Percentiles rank a stretch among this genome's conserved stretches.
Conservation (phyloP, 2,113 vertebrate species). For the Macrotis lagotis region DNA sequence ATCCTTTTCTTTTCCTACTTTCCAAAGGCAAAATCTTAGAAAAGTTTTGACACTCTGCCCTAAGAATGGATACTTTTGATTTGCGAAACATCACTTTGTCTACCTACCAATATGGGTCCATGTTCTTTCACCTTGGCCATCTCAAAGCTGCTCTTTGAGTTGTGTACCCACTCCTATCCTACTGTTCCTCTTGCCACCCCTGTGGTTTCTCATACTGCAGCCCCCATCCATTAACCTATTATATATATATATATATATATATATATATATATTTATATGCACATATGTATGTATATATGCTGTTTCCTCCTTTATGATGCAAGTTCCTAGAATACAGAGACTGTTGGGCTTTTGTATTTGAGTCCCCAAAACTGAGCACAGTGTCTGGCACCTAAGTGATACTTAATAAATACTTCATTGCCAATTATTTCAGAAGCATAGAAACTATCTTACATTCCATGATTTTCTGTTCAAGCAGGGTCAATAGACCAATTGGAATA, state of each 20-base stretch:
- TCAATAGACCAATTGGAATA: not conserved
- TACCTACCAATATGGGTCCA: not conserved
- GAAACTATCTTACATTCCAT: not conserved
- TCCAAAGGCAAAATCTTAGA: not conserved
- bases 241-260: too few relatives aligned
- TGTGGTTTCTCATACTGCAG: not conserved
- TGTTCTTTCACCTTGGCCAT: not conserved
- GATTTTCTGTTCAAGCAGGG: not conserved
- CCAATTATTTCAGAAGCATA: not conserved
- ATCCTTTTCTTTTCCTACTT: not conserved
- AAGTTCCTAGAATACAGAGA: not conserved
- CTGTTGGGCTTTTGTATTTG: not conserved
- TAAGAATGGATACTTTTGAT: not conserved
- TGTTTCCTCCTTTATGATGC: not conserved
- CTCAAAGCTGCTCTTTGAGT: not conserved
- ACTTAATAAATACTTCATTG: not conserved
- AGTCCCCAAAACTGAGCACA: not conserved
- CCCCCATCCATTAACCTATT: too few relatives aligned
- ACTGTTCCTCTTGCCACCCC: not conserved
- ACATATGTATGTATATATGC: too few relatives aligned
- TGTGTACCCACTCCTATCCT: not conserved
- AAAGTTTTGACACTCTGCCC: not conserved
- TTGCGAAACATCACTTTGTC: not conserved
- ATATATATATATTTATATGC: too few relatives aligned
- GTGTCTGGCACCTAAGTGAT: not conserved